phyloP scores from a whole-genome alignment of 2,797 vertebrate species.

The Zenarchopterus dispar region DNA sequence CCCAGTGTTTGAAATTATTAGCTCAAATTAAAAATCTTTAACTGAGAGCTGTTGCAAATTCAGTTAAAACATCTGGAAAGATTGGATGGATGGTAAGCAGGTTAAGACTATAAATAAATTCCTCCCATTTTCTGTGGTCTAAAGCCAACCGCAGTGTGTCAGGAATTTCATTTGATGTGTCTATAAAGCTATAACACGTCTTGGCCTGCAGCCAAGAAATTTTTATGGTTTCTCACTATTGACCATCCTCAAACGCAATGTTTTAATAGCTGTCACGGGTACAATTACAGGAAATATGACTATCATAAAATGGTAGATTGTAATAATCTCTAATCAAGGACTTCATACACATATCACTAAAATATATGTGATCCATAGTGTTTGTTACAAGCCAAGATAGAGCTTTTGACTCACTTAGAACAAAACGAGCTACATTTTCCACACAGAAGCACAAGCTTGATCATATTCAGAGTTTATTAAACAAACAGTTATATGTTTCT shows the following conservation, averaged over 20 bases:
- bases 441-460: too few species aligned
- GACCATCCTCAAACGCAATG: slow-evolving; percentile 26
- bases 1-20: slow-evolving; percentile 58
- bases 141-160: slow-evolving; percentile 56
- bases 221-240: slow-evolving; percentile 34
- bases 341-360: too few species aligned
- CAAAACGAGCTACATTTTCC: too few species aligned
- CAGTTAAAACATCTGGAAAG: slow-evolving; percentile 73
- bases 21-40: slow-evolving; percentile 68
- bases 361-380: too few species aligned
- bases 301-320: slow-evolving; percentile 10
- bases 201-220: slow-evolving; percentile 50
- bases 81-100: slow-evolving; percentile 45
- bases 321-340: slow-evolving; percentile 7
- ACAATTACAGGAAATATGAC: slow-evolving; percentile 28
- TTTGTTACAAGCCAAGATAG: too few species aligned
- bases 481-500: neutral
- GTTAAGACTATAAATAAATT: slow-evolving; percentile 75
- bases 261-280: slow-evolving; percentile 50
- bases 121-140: slow-evolving; percentile 77
- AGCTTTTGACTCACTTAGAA: too few species aligned
- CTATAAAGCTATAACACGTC: slow-evolving; percentile 66
- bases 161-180: slow-evolving; percentile 73
- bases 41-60: slow-evolving; percentile 61
- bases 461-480: too few species aligned